phyloP scores from a whole-genome alignment of 1,140 invertebrate genomes.

The Drosophila sucinea region DNA sequence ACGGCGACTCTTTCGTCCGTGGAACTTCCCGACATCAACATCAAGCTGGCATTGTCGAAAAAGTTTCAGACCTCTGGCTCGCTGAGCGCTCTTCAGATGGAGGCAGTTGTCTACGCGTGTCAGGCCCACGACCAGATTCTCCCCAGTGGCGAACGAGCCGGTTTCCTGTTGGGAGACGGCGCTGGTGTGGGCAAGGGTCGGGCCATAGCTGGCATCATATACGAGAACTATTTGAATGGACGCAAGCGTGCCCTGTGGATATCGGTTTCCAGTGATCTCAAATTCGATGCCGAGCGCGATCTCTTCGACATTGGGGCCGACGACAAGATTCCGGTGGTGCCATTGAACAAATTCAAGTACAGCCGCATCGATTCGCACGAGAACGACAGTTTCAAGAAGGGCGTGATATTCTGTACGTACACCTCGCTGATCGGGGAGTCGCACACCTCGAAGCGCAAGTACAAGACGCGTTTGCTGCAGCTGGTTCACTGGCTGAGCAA shows the following conservation, averaged over 20 bases:
- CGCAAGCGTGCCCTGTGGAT: conserved; percentile 98
- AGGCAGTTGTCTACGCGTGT: conserved; percentile 97
- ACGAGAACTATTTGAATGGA: conserved; percentile 97
- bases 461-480: conserved; percentile 96
- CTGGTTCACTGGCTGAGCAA: conserved; percentile 97
- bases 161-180: conserved; percentile 98
- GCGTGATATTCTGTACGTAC: conserved; percentile 99
- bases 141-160: conserved; percentile 94
- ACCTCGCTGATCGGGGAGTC: conserved; percentile 99
- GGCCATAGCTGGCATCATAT: conserved; percentile 98
- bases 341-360: conserved; percentile 97
- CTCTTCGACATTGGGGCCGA: conserved; percentile 97
- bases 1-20: conserved; percentile 98
- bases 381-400: conserved; percentile 96
- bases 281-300: conserved; percentile 98
- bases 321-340: conserved; percentile 85
- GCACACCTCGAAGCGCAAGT: conserved; percentile 92
- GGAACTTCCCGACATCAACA: conserved; percentile 96
- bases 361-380: conserved; percentile 96
- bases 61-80: conserved; percentile 91
- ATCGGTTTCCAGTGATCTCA: conserved; percentile 98
- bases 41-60: conserved; percentile 92
- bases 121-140: conserved; percentile 97
- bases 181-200: conserved; percentile 99
- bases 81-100: conserved; percentile 97